A percentile compares a stretch with the other conserved stretches of the same genome.
phyloP scores from a whole-genome alignment of 2,113 vertebrate genomes.

The Motacilla tschutschensis region DNA sequence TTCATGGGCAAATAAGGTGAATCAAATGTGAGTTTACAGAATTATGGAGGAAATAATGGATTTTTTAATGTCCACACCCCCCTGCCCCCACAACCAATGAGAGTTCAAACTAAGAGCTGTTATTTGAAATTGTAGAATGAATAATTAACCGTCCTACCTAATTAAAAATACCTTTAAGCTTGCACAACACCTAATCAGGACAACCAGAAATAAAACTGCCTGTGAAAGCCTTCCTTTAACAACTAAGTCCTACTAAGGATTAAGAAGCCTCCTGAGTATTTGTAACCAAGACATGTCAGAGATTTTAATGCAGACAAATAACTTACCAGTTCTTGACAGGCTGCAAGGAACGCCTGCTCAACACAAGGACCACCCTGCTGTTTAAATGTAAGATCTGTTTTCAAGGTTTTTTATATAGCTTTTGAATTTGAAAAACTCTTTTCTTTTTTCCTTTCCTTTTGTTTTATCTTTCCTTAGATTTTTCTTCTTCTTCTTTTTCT shows the following conservation, averaged over 20 bases:
- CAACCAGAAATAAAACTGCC: neutral
- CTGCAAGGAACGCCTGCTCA: neutral
- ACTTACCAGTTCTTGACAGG: neutral
- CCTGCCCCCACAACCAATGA: neutral
- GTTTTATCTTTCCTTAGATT: neutral
- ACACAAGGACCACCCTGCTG: neutral
- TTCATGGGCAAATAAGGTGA: neutral
- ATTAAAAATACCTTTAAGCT: neutral
- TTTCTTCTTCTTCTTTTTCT: neutral
- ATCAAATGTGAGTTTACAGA: neutral
- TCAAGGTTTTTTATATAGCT: neutral
- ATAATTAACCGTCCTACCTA: neutral
- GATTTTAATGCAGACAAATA: neutral
- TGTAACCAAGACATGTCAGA: neutral
- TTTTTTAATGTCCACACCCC: rapidly evolving
- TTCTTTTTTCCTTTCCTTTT: neutral
- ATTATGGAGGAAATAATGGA: neutral
- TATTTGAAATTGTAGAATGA: neutral
- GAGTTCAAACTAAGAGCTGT: neutral
- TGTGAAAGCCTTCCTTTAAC: neutral
- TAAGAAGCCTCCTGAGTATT: neutral
- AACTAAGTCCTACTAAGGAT: neutral
- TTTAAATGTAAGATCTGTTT: neutral
- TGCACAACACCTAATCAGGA: neutral
- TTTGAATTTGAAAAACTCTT: neutral